Conservation (phyloP, 2,888 invertebrate species). For the Thereva nobilitata region DNA sequence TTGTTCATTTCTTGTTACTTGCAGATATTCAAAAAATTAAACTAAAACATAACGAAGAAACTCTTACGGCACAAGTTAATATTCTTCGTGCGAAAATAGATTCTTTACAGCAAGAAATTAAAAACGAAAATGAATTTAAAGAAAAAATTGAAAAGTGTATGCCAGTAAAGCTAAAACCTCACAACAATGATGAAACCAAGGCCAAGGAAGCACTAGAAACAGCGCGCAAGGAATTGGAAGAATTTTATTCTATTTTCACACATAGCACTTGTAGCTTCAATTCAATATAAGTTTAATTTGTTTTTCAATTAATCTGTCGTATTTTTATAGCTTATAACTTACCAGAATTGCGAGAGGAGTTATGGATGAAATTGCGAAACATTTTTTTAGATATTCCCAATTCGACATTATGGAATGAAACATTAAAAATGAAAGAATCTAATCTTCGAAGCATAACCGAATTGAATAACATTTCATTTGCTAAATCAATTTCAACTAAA, state of each 20-base stretch:
- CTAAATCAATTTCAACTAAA: conserved; percentile 11
- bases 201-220: conserved; percentile 48
- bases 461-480: conserved; percentile 46
- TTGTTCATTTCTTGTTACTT: not conserved
- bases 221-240: conserved; percentile 50
- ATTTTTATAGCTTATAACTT: conserved; percentile 43
- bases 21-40: conserved; percentile 52
- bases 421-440: conserved; percentile 52
- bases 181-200: conserved; percentile 50
- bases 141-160: conserved; percentile 48
- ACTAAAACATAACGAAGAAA: conserved; percentile 48
- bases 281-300: too few relatives aligned
- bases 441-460: conserved; percentile 52
- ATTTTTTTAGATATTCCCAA: conserved; percentile 53
- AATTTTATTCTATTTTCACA: conserved; percentile 49
- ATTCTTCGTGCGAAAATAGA: conserved; percentile 50
- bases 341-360: conserved; percentile 47
- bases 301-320: conserved; percentile 5
- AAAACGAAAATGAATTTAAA: conserved; percentile 48
- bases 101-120: conserved; percentile 45
- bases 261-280: conserved; percentile 39
- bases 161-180: conserved; percentile 50
- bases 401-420: conserved; percentile 50
- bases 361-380: conserved; percentile 52
- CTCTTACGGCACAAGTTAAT: conserved; percentile 46